phyloP scores from a whole-genome alignment of 2,113 vertebrate genomes.

The Junco hyemalis region DNA sequence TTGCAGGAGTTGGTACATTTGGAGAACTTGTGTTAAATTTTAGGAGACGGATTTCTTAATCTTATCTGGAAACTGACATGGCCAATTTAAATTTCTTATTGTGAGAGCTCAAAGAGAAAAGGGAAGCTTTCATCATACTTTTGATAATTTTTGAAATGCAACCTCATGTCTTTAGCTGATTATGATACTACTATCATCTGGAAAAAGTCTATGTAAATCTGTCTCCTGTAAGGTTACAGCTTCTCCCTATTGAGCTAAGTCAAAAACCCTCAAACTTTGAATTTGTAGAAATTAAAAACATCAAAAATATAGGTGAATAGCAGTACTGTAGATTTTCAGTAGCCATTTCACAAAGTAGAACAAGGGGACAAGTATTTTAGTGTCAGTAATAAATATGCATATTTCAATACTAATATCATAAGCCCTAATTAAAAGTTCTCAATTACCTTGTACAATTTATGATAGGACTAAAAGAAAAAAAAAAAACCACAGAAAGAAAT shows the following conservation, averaged over 20 bases:
- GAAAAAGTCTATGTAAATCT: neutral
- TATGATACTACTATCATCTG: neutral
- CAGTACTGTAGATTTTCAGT: neutral
- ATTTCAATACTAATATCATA: neutral
- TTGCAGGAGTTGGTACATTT: neutral
- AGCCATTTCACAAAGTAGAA: neutral
- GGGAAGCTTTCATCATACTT: neutral
- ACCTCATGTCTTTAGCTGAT: neutral
- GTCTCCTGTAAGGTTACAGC: neutral
- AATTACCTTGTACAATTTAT: neutral
- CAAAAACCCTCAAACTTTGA: neutral
- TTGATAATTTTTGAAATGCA: neutral
- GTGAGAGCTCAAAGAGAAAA: neutral
- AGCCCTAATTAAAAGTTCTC: neutral
- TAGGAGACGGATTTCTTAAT: neutral
- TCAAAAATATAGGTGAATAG: neutral
- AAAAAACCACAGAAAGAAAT: neutral
- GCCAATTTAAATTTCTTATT: neutral
- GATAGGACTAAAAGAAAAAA: neutral
- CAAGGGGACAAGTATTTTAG: neutral
- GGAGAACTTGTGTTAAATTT: neutral
- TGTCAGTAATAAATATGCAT: neutral
- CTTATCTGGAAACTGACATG: neutral
- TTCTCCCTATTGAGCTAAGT: neutral
- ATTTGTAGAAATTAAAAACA: neutral